Evolutionary conservation across 2,797 vertebrate species (phyloP), one percentile per base, ranked within the genome.

Genomic region (Vespertilio murinus): DNA sequence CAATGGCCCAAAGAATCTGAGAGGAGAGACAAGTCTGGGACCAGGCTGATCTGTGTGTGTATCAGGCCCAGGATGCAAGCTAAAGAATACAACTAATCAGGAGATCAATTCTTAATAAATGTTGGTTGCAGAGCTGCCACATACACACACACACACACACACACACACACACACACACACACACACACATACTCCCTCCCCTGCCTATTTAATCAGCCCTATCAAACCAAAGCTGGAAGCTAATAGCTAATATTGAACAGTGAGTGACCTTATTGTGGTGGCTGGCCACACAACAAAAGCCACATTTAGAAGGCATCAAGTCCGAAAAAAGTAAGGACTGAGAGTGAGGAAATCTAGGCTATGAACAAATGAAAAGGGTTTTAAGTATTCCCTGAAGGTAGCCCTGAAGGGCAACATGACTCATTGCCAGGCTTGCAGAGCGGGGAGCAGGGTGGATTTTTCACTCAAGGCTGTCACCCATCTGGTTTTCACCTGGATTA

Each of bases 241-340:
- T 86, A 54, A 61, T 56, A 49, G 70, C 81, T 86, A 54, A 61
- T 56, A 56, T 3, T 40, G 69, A 94, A 94, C 33, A 38, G 52
- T 25, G 52, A 85, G 69, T 25, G 64, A 82, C 73, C 73, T 92
- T 33, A 88, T 9, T 88, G 86, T 85, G 64, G 71, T 40, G 42
- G 20, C 59, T 56, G n/a, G 78, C n/a, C 35, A 69, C 52, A 64
- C 4, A 45, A 85, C 52, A 85, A 33, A 95, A 93, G 86, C n/a
- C 10, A 49, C 52, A 82, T 45, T 88, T 88, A 82, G 81, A 91
- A 91, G 56, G 65, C 56, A 80, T 56, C 22, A 16, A 84, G 42
- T 33, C 42, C 49, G 64, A 65, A 52, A 93, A 71, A 74, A 88
- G 18, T 16, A 45, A 64, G 56, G 35, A 45, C 81, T 61, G 67